Base-by-base conservation (phyloP, 2,888 invertebrate species). In the Phasia obesa region DNA sequence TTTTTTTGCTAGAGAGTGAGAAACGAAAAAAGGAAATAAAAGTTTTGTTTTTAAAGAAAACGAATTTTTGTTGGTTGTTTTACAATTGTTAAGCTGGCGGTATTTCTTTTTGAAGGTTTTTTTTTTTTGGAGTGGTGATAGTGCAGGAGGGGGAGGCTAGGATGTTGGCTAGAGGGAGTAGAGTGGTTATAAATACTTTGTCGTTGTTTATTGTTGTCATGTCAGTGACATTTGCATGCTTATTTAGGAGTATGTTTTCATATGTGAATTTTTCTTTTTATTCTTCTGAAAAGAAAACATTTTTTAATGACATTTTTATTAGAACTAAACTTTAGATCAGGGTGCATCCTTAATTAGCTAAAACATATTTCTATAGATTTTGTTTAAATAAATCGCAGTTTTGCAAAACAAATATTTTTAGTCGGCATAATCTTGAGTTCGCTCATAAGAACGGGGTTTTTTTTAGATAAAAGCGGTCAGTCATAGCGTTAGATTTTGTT, bases 21-120 rank as follows among this genome's bases (percentile, higher is more conserved):
- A 69, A 71, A 51, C 11, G 11, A 60, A 71, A 47, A 60, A 31
- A 25, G 69, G 11, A 53, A 27, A 69, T 51, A 7, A 51, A 65
- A 59, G 27, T 70, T 60, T 47, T 67, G 53, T 75, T 60, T 3
- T 23, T 64, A 69, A 77, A 78, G 60, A 71, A 71, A 64, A 60
- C 65, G 23, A 73, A 38, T 53, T 49, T 62, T 31, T 75, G 60
- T 73, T 71, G 53, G 17, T n/a, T 25, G 3, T 1, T 64, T n/a
- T 38, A 23, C 57, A 59, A 35, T 67, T 62, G 57, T 49, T 31
- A 60, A 44, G 49, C 27, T 47, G 75, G 60, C 76, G 76, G 76
- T 35, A 62, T 62, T 73, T 62, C 60, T 69, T 49, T 81, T 53
- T 71, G 44, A 79, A 60, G 60, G 42, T 31, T 69, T 59, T 69